Evolutionary conservation across 2,888 invertebrate species (phyloP).

Genomic region (Melitaea athalia): DNA sequence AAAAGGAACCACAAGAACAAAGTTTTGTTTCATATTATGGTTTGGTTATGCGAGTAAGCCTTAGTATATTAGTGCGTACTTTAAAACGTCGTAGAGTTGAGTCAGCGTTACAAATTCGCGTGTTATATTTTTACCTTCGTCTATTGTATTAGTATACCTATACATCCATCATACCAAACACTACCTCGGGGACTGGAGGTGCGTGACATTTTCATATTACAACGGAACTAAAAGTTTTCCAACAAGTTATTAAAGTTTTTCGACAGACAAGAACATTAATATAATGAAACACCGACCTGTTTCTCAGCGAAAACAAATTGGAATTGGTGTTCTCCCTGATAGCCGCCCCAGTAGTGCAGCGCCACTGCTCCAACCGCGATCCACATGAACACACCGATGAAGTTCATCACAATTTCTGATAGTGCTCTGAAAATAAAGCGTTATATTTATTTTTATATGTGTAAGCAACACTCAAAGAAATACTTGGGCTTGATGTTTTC

Average conservation of each 20-base stretch:
- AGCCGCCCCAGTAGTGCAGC: slow-evolving; percentile 94
- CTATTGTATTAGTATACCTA: too few species aligned
- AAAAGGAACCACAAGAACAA: neutral
- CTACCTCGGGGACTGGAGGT: too few species aligned
- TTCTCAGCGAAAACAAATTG: slow-evolving; percentile 88
- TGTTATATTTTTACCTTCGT: too few species aligned
- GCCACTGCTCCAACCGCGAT: slow-evolving; percentile 93
- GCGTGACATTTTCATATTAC: too few species aligned
- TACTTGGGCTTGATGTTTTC: too few species aligned
- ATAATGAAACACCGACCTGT: slow-evolving; percentile 72
- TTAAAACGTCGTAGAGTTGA: too few species aligned
- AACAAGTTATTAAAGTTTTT: neutral
- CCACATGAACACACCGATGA: slow-evolving; percentile 92
- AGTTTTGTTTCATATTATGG: neutral
- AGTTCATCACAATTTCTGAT: slow-evolving; percentile 93
- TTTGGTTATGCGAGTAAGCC: neutral
- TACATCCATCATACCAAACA: too few species aligned
- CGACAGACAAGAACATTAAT: neutral
- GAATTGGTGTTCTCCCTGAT: slow-evolving; percentile 90
- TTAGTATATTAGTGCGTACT: too few species aligned
- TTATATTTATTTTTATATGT: too few species aligned
- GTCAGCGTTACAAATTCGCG: too few species aligned
- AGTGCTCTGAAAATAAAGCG: slow-evolving; percentile 80
- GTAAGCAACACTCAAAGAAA: too few species aligned
- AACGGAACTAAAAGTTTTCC: too few species aligned